Evolutionary conservation across 2,888 invertebrate species (phyloP), one percentile per base, ranked within the genome.

Genomic region (Lydus trimaculatus): DNA sequence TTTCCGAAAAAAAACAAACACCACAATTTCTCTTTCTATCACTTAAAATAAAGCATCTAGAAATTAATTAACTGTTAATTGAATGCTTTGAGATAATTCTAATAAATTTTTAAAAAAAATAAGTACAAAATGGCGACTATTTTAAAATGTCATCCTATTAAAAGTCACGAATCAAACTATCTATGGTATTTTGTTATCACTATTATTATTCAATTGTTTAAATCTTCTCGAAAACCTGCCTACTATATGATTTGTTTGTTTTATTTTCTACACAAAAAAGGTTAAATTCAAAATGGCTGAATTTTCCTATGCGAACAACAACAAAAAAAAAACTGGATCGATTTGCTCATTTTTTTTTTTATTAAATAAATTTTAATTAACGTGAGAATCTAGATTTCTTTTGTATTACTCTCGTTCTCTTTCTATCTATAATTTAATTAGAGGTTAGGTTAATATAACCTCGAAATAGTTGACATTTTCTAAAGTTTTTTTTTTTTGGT

Each of bases 381-480:
- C 52, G 25, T 52, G 52, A 52, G 52, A 52, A 48, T 20, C n/a
- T n/a, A 43, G 39, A n/a, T n/a, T 9, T 48, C 11, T 20, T 20
- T 48, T 48, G 8, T 48, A 23, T 11, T 48, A 23, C 9, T 17
- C 2, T 52, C 4, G 23, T 13, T 52, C 20, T 52, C 20, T 7
- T 8, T 43, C 20, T 20, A 20, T 20, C 0, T 20, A 11, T 48
- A 20, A 23, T 48, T 48, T 43, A 52, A 52, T 23, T 13, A 52
- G 52, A 52, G 52, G 52, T 52, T 52, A 52, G 25, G 2, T 52
- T 20, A 20, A 20, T 25, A 13, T 13, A 25, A 8, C 52, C 52
- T 52, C 20, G 52, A 52, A 52, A 52, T 52, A 11, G 52, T 52
- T 52, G 52, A 52, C 13, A 52, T 48, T 48, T 43, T 43, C 17